Conservation (phyloP, 1,140 invertebrate species). For the Drosophila erecta region DNA sequence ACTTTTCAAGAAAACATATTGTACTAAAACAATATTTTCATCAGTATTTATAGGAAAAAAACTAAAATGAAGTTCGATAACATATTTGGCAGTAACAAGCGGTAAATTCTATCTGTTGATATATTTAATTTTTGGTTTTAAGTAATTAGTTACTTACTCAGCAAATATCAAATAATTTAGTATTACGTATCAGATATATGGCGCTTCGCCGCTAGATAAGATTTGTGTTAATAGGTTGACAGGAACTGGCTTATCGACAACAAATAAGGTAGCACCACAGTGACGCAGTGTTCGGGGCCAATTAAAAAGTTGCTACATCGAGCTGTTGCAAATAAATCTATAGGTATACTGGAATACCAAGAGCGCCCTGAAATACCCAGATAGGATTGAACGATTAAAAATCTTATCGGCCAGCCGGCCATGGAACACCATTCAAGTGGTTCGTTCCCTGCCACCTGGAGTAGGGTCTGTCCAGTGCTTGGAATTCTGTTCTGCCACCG, state of each 20-base stretch:
- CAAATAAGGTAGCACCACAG: slow-evolving; percentile 5
- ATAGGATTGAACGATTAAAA: slow-evolving; percentile 24
- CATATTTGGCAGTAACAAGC: no score
- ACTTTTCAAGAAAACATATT: no score
- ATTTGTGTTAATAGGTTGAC: background rate
- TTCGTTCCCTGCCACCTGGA: slow-evolving; percentile 20
- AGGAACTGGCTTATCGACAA: slow-evolving; percentile 27
- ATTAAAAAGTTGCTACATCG: slow-evolving; percentile 13
- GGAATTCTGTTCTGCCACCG: slow-evolving; percentile 12
- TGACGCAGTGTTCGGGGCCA: slow-evolving; percentile 23
- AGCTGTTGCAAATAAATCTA: slow-evolving; percentile 17
- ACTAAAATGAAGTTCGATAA: no score
- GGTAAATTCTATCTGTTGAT: no score
- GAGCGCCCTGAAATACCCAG: slow-evolving; percentile 3
- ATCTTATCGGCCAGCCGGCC: slow-evolving; percentile 24
- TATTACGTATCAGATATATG: slow-evolving; percentile 10
- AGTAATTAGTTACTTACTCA: no score
- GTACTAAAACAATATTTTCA: no score
- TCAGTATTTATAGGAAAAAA: no score
- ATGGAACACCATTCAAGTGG: slow-evolving; percentile 21
- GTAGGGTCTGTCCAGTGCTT: slow-evolving; percentile 30
- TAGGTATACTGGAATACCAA: background rate
- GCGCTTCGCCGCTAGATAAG: slow-evolving; percentile 15
- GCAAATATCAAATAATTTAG: no score
- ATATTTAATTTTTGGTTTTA: no score